Evolutionary conservation across 2,888 invertebrate species (phyloP).

Genomic region (Dyspetes luteomarginatus): DNA sequence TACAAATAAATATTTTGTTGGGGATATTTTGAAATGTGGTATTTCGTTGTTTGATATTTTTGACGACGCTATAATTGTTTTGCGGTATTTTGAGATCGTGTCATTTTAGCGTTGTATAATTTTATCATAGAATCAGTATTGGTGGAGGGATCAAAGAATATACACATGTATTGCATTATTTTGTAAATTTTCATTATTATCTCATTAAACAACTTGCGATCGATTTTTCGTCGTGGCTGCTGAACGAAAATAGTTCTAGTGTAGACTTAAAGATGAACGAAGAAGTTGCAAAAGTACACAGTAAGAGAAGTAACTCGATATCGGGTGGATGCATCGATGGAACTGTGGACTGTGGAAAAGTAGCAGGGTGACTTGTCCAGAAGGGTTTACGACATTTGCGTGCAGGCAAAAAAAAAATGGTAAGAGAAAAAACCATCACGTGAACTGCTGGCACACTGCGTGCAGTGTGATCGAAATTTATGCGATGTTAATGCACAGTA

Average conservation of each 20-base stretch:
- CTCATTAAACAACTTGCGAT: too few relatives aligned
- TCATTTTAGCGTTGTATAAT: too few relatives aligned
- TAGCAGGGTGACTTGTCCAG: not conserved
- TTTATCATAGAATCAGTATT: too few relatives aligned
- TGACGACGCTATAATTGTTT: too few relatives aligned
- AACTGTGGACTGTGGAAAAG: not conserved
- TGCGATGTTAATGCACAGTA: conserved; percentile 38
- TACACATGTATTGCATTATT: not conserved
- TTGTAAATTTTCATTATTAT: not conserved
- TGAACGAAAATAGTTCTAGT: not conserved
- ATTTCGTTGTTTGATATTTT: too few relatives aligned
- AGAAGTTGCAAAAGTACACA: conserved; percentile 30
- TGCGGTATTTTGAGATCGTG: too few relatives aligned
- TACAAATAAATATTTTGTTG: too few relatives aligned
- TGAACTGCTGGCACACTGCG: conserved; percentile 17
- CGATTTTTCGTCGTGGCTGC: not conserved
- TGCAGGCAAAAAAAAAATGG: conserved; percentile 1
- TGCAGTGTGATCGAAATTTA: conserved; percentile 50
- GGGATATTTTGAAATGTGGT: too few relatives aligned
- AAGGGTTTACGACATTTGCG: conserved; percentile 3
- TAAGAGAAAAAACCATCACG: conserved; percentile 10
- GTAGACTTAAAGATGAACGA: conserved; percentile 38
- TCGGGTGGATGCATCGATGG: conserved; percentile 62
- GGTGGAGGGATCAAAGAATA: too few relatives aligned
- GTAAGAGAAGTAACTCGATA: conserved; percentile 58